phyloP scores from a whole-genome alignment of 37 sponge, comb jelly and placozoan species.

The Bolinopsis microptera region DNA sequence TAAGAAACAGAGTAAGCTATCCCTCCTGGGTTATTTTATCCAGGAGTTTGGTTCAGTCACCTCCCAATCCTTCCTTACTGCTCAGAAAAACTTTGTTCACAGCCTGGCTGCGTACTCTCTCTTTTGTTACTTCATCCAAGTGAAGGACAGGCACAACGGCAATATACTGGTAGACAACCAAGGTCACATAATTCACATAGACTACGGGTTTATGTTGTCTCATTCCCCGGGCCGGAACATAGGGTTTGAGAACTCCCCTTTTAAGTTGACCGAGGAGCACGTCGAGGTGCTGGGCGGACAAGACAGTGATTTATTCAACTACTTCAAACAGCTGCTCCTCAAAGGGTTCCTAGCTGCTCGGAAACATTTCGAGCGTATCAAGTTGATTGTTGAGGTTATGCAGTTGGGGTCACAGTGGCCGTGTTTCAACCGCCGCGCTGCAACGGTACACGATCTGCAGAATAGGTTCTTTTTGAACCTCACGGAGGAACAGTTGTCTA shows the following conservation, averaged over 20 bases:
- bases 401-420: conserved; percentile 88
- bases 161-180: conserved; percentile 92
- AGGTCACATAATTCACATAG: conserved; percentile 97
- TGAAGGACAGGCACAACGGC: conserved; percentile 98
- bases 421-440: conserved; percentile 86
- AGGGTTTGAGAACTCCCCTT: conserved; percentile 94
- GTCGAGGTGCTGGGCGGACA: conserved; percentile 96
- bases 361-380: conserved; percentile 86
- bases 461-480: conserved; percentile 85
- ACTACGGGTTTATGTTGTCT: conserved; percentile 96
- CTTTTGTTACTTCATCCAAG: conserved; percentile 89
- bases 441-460: conserved; percentile 75
- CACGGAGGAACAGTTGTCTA: conserved; percentile 87
- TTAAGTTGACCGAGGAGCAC: conserved; percentile 92
- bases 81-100: conserved; percentile 90
- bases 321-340: conserved; percentile 87
- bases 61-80: conserved; percentile 81
- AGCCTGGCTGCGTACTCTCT: conserved; percentile 98
- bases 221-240: conserved; percentile 91
- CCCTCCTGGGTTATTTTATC: conserved; percentile 80
- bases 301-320: conserved; percentile 81
- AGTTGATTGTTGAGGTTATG: conserved; percentile 46
- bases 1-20: conserved; percentile 80
- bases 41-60: conserved; percentile 83
- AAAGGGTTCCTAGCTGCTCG: conserved; percentile 91